These are phyloP conservation scores for Trilocha varians DNA, from an alignment of 2,888 invertebrate genomes.

Conservation along the genomic window DNA sequence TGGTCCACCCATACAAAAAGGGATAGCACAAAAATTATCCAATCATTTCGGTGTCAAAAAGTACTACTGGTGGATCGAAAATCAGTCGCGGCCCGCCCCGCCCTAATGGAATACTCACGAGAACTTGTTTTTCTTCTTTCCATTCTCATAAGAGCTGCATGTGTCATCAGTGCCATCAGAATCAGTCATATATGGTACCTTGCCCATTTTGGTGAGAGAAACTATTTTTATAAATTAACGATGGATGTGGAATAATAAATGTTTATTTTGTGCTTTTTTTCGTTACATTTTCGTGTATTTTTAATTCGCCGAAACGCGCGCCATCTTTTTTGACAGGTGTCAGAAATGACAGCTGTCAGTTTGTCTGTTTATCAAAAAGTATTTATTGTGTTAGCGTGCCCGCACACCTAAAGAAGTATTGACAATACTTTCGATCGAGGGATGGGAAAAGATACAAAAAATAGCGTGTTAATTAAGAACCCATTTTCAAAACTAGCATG, in stretches of 20 bases:
- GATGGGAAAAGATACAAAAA: too few relatives aligned
- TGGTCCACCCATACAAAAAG: too few relatives aligned
- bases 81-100: too few relatives aligned
- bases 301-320: neutral
- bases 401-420: too few relatives aligned
- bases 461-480: too few relatives aligned
- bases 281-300: neutral
- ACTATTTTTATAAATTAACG: neutral
- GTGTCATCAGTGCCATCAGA: conserved; percentile 41
- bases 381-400: too few relatives aligned
- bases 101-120: conserved; percentile 29
- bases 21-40: too few relatives aligned
- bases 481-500: too few relatives aligned
- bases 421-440: too few relatives aligned
- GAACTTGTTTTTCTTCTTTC: conserved; percentile 39
- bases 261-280: neutral
- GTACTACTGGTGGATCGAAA: too few relatives aligned
- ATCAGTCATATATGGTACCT: conserved; percentile 28
- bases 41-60: too few relatives aligned
- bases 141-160: conserved; percentile 34
- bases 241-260: neutral
- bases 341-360: neutral
- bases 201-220: conserved; percentile 31
- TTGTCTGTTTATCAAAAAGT: too few relatives aligned
- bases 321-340: neutral